A percentile compares a stretch with the other conserved stretches of the same genome.
Conservation (phyloP, 2,113 vertebrate species). For the Aythya baeri region DNA sequence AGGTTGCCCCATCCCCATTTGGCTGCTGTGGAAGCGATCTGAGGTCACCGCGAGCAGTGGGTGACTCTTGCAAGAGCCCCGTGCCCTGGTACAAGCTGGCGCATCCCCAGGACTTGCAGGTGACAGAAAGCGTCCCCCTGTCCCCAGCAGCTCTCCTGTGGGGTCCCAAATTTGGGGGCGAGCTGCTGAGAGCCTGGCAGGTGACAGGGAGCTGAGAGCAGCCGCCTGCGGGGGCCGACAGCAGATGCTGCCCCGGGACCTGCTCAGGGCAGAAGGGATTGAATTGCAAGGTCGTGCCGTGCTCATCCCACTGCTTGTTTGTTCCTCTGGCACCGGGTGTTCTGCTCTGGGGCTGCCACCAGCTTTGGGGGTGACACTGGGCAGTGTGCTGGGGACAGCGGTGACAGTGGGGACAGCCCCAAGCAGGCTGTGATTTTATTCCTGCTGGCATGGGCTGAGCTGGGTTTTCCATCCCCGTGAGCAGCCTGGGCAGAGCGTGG, state of each 20-base stretch:
- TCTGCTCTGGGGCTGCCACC: not conserved
- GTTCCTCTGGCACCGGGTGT: not conserved
- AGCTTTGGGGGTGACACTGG: not conserved
- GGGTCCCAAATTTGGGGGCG: not conserved
- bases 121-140: not conserved
- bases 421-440: not conserved
- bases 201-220: conserved; percentile 6
- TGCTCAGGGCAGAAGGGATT: not conserved
- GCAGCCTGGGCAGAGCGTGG: not conserved
- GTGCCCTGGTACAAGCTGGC: not conserved
- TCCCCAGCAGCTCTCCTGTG: not conserved
- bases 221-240: not conserved
- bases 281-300: not conserved
- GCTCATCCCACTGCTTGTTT: not conserved
- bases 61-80: not conserved
- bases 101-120: not conserved
- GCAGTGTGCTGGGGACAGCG: not conserved
- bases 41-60: not conserved
- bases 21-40: accelerated
- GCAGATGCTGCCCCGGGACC: not conserved
- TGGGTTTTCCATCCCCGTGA: not conserved
- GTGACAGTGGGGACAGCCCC: not conserved
- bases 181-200: not conserved
- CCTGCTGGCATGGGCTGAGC: not conserved
- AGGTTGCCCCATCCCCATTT: accelerated